These are phyloP conservation scores for Dorcus hopei DNA, from an alignment of 2,888 invertebrate species.

Conservation along the genomic window DNA sequence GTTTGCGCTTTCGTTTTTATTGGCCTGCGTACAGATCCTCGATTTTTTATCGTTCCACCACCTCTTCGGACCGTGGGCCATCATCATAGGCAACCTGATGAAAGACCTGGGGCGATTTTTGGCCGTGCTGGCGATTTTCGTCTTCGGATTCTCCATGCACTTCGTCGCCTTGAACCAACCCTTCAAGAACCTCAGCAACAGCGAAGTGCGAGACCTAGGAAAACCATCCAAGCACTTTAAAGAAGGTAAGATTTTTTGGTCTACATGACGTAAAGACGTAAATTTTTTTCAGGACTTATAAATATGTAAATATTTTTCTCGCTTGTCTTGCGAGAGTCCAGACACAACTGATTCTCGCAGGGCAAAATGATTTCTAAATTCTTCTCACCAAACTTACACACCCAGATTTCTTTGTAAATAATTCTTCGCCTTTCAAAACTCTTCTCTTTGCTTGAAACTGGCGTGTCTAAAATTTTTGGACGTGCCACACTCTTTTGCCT, in stretches of 20 bases:
- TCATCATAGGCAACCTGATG: conserved; percentile 94
- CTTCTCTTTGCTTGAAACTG: too few species aligned
- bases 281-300: not conserved
- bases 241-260: conserved; percentile 61
- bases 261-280: not conserved
- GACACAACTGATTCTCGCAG: too few species aligned
- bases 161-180: conserved; percentile 96
- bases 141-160: conserved; percentile 97
- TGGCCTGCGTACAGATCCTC: conserved; percentile 96
- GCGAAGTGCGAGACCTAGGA: conserved; percentile 59
- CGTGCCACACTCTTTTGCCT: too few species aligned
- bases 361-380: too few species aligned
- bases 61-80: conserved; percentile 99
- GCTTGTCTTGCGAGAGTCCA: too few species aligned
- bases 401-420: too few species aligned
- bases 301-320: not conserved
- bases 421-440: too few species aligned
- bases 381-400: too few species aligned
- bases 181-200: conserved; percentile 68
- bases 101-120: conserved; percentile 95
- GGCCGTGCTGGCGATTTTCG: conserved; percentile 95
- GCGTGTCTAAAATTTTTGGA: too few species aligned
- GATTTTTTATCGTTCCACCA: conserved; percentile 99
- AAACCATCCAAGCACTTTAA: conserved; percentile 54
- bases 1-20: conserved; percentile 89